Conservation (phyloP, 2,888 invertebrate genomes). For the Acleris emargana region DNA sequence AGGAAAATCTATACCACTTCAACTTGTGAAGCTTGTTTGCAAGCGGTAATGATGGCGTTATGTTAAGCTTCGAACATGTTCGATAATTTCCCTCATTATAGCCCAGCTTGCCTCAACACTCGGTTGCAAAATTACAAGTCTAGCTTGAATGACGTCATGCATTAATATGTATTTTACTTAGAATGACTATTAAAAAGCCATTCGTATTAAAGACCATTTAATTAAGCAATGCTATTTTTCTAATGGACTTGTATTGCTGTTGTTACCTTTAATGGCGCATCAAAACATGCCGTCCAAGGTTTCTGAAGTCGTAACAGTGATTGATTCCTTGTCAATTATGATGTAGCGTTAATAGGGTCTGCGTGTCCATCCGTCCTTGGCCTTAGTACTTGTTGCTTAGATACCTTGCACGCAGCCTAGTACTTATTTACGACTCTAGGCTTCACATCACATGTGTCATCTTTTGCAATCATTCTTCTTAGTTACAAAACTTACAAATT, state of each 20-base stretch:
- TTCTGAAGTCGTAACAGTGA: conserved; percentile 38
- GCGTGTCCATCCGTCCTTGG: conserved; percentile 65
- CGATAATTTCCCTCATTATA: conserved; percentile 21
- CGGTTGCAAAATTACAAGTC: conserved; percentile 14
- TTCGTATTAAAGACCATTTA: conserved; percentile 20
- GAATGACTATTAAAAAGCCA: conserved; percentile 20
- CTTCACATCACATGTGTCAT: conserved; percentile 2
- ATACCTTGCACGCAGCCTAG: conserved; percentile 41
- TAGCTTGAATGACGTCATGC: conserved; percentile 7
- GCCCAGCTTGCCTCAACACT: conserved; percentile 14
- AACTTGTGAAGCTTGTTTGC: conserved; percentile 1
- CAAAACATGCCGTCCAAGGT: conserved; percentile 1
- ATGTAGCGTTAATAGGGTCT: conserved; percentile 55
- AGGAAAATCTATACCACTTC: too few species aligned
- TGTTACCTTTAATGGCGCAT: background rate
- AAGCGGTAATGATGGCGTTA: conserved; percentile 15
- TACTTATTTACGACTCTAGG: conserved; percentile 15
- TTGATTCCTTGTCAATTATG: conserved; percentile 48
- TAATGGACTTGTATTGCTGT: conserved; percentile 1
- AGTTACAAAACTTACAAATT: background rate
- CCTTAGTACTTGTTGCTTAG: conserved; percentile 54
- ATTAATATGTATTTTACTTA: conserved; percentile 3
- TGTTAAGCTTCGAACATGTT: conserved; percentile 24
- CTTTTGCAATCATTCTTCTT: background rate
- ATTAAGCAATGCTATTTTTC: conserved; percentile 9